Evolutionary conservation across 2,888 invertebrate species (phyloP), one percentile per base, ranked within the genome.

Genomic region (Hirudinaria manillensis): DNA sequence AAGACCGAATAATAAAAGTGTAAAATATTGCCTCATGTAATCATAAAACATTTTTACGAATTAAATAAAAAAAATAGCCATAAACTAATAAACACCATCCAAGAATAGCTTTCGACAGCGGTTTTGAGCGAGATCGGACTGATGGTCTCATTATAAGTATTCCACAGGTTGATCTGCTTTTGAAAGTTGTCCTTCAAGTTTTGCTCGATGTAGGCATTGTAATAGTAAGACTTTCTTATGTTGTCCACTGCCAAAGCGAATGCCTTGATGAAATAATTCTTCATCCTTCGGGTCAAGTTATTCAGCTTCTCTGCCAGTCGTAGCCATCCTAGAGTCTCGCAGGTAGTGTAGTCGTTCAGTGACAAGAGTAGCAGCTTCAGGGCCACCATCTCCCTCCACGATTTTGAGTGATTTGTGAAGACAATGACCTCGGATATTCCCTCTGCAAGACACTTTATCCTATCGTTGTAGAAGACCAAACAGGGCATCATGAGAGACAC

Each of bases 191-290:
- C 65, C 24, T 55, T 10, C 24, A 75, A 66, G 21, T 56, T 56
- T 16, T 34, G 13, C 0, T 72, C 34, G 19, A 68, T 68, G 7
- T 68, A 24, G 27, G 27, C 56, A 27, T 55, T 29, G 68, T 72
- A 75, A 53, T 72, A 67, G 70, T 72, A 71, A 32, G 73, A 38
- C 72, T 66, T 72, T 19, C 53, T 34, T 21, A 75, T 51, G 34
- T 51, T 68, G 32, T 77, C 77, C 13, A 36, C 34, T 19, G 77
- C 71, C 32, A 68, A 21, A 29, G 75, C 67, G 65, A 51, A 67
- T 32, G 53, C 66, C 3, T 34, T 45, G 55, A 67, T 56, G 2
- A 72, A 45, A 3, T 61, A 45, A 38, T 74, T 70, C 38, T 27
- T 65, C 38, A 53, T 24, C 7, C n/a, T 21, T 36, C 24, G 21